Percentiles rank a stretch among this genome's conserved stretches.
These are phyloP conservation scores for Petrosia ficiformis DNA, from an alignment of 37 sponge, comb jelly and placozoan species.

Conservation along the genomic window DNA sequence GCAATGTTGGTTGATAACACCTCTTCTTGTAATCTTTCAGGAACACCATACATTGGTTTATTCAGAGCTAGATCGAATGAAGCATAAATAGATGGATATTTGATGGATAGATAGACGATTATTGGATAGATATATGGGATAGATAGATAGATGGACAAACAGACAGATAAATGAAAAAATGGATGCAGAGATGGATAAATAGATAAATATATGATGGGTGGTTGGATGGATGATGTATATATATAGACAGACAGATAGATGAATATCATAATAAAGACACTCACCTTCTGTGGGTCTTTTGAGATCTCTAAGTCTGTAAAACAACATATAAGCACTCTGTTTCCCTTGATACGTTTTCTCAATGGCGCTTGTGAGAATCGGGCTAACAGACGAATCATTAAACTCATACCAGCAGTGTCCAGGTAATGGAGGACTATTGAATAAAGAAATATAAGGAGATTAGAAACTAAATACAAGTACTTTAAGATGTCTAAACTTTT, in stretches of 20 bases:
- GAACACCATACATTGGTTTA: slow-evolving; percentile 33
- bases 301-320: slow-evolving; percentile 66
- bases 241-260: neutral
- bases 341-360: slow-evolving; percentile 77
- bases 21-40: slow-evolving; percentile 29
- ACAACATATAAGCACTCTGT: slow-evolving; percentile 91
- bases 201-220: too few species aligned
- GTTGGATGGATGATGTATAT: too few species aligned
- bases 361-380: slow-evolving; percentile 35
- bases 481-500: too few species aligned
- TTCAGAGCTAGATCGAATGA: slow-evolving; percentile 35
- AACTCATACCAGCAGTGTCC: slow-evolving; percentile 81
- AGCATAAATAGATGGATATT: too few species aligned
- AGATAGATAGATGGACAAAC: too few species aligned
- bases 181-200: too few species aligned
- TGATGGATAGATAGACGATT: too few species aligned
- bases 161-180: too few species aligned
- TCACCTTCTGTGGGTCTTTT: slow-evolving; percentile 49
- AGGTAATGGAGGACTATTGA: neutral
- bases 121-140: too few species aligned
- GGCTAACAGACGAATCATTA: slow-evolving; percentile 67
- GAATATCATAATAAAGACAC: neutral
- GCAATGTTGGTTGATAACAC: slow-evolving; percentile 19
- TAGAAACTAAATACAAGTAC: neutral
- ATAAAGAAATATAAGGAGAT: neutral